Percentiles rank a stretch among this genome's conserved stretches.
Conservation (phyloP, 1,140 invertebrate genomes). For the Semibalanus balanoides region DNA sequence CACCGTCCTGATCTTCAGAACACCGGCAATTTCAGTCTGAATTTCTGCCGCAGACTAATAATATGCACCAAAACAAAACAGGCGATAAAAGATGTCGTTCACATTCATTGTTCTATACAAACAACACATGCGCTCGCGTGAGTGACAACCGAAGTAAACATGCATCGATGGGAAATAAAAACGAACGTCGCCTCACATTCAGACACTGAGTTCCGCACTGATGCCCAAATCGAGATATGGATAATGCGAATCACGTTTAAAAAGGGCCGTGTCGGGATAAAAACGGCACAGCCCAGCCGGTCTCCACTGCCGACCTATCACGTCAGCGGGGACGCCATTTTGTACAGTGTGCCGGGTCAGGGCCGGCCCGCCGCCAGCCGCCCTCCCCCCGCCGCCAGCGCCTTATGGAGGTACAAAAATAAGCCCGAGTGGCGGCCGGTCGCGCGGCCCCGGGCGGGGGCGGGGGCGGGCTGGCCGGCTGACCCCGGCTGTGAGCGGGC, state of each 20-base stretch:
- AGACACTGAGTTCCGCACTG: not conserved
- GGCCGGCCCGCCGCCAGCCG: too few species aligned
- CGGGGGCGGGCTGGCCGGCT: too few species aligned
- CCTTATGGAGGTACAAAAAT: slow-evolving; percentile 2
- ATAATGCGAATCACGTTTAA: not conserved
- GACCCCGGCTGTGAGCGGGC: too few species aligned
- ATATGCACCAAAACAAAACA: not conserved
- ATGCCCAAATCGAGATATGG: slow-evolving; percentile 1
- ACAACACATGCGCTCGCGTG: not conserved
- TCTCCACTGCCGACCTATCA: too few species aligned
- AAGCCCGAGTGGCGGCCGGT: not conserved
- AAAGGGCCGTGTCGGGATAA: not conserved
- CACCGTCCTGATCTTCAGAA: not conserved
- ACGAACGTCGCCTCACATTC: not conserved
- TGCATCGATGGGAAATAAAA: not conserved
- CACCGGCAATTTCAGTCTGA: not conserved
- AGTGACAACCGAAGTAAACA: not conserved
- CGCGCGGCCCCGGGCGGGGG: too few species aligned
- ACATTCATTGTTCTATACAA: not conserved
- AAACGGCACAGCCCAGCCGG: not conserved
- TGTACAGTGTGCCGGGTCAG: not conserved
- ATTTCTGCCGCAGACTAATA: not conserved
- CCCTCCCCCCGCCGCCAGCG: too few species aligned
- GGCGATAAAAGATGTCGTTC: not conserved
- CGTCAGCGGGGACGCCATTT: not conserved